phyloP scores from a whole-genome alignment of 2,797 vertebrate species.

The Simalia tracyae region DNA sequence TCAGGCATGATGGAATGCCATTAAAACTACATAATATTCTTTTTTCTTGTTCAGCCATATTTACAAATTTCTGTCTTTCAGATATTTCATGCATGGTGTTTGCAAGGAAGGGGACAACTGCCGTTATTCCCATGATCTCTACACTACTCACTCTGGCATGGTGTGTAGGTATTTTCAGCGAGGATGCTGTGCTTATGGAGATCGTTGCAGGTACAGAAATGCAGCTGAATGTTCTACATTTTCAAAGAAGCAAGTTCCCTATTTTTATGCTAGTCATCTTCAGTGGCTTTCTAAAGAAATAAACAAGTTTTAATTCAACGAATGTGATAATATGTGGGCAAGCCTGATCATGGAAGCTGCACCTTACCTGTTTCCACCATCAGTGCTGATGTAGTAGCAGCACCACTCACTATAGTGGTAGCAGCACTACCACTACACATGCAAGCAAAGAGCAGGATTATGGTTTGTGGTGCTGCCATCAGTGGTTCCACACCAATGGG shows the following conservation, averaged over 20 bases:
- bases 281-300: not conserved
- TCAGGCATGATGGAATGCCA: not conserved
- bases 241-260: not conserved
- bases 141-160: constrained; percentile 86
- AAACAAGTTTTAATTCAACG: not conserved
- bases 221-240: not conserved
- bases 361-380: not conserved
- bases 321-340: not conserved
- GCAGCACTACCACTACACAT: not conserved
- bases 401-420: not conserved
- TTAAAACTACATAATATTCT: not conserved
- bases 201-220: constrained; percentile 89
- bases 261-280: not conserved
- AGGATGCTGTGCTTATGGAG: constrained; percentile 94
- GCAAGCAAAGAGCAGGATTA: not conserved
- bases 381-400: not conserved
- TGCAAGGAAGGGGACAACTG: constrained; percentile 98
- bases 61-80: constrained; percentile 63
- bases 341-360: not conserved
- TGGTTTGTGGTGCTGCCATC: not conserved
- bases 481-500: not conserved
- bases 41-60: constrained; percentile 6
- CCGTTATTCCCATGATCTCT: constrained; percentile 93
- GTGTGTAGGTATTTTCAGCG: constrained; percentile 97
- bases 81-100: constrained; percentile 98